Percentiles rank a stretch among this genome's conserved stretches.
phyloP scores from a whole-genome alignment of 2,888 invertebrate species.

The Hydraecia micacea region DNA sequence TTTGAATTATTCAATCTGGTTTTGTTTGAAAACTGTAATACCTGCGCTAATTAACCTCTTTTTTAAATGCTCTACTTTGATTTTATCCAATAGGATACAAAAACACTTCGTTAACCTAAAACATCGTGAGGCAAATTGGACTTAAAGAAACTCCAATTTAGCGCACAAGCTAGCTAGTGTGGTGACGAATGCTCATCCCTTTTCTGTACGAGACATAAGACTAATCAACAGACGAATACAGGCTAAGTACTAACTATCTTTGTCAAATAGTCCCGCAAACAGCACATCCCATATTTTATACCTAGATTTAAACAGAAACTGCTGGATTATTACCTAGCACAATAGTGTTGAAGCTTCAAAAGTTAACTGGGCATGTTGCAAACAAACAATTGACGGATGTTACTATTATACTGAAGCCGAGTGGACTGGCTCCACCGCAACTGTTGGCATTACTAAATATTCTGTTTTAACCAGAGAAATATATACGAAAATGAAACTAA shows the following conservation, averaged over 20 bases:
- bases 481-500: constrained; percentile 30
- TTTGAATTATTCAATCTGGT: constrained; percentile 7
- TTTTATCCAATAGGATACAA: not conserved
- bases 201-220: not conserved
- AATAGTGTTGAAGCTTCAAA: constrained; percentile 40
- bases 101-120: not conserved
- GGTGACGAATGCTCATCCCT: not conserved
- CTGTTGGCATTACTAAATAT: constrained; percentile 49
- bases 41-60: not conserved
- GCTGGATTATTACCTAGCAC: constrained; percentile 37
- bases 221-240: not conserved
- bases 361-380: constrained; percentile 42
- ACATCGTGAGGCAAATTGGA: not conserved
- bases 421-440: constrained; percentile 38
- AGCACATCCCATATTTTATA: constrained; percentile 19
- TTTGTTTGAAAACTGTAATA: not conserved
- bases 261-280: constrained; percentile 6
- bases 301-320: constrained; percentile 35
- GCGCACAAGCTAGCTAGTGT: not conserved
- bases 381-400: constrained; percentile 55
- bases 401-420: constrained; percentile 34
- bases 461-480: constrained; percentile 40
- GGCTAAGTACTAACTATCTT: not conserved
- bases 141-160: not conserved
- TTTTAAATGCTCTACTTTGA: not conserved